phyloP scores from a whole-genome alignment of 2,797 vertebrate genomes.

The Enteromius treurensis region DNA sequence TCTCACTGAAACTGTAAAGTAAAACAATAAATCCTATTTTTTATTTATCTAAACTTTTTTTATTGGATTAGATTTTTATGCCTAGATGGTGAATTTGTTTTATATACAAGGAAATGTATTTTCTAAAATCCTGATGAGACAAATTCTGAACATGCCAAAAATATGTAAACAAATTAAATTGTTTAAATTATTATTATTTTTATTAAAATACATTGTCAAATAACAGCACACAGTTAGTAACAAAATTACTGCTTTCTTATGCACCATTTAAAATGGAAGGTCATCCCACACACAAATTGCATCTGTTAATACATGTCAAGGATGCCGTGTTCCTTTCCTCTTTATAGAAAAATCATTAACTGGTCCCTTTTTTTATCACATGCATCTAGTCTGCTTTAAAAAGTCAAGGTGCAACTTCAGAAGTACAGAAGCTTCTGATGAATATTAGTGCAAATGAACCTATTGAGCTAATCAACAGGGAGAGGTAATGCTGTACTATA shows the following conservation, averaged over 20 bases:
- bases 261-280: constrained; percentile 1
- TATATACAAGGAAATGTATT: not conserved
- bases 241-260: not conserved
- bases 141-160: not conserved
- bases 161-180: not conserved
- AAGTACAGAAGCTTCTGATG: constrained; percentile 64
- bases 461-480: constrained; percentile 37
- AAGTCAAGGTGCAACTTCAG: constrained; percentile 62
- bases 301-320: constrained; percentile 1
- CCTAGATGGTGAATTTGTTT: not conserved
- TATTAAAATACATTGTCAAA: constrained; percentile 15
- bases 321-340: not conserved
- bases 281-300: not conserved
- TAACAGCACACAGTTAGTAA: not conserved
- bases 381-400: constrained; percentile 41
- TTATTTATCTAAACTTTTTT: not conserved
- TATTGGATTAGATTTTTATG: not conserved
- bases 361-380: constrained; percentile 20
- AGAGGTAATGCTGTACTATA: constrained; percentile 45
- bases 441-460: constrained; percentile 54
- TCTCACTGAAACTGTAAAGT: not conserved
- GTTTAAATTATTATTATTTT: constrained; percentile 13
- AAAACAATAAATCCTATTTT: not conserved
- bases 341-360: not conserved
- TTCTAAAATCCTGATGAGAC: not conserved